phyloP scores from a whole-genome alignment of 2,888 invertebrate species.

The Hybos culiciformis region DNA sequence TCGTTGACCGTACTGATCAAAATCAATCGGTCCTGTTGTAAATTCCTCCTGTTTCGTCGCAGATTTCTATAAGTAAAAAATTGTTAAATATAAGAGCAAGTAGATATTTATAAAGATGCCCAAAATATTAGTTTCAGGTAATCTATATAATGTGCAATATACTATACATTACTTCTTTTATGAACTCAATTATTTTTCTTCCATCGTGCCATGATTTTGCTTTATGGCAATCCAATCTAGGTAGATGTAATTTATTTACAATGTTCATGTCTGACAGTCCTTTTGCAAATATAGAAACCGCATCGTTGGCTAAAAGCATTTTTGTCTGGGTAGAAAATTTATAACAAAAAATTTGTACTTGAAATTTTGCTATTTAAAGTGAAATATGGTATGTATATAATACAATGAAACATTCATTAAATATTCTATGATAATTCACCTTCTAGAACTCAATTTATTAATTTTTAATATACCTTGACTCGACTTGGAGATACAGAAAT shows the following conservation, averaged over 20 bases:
- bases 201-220: conserved; percentile 44
- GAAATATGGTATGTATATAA: not conserved
- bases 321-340: conserved; percentile 41
- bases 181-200: conserved; percentile 49
- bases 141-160: no score
- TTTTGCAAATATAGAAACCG: conserved; percentile 50
- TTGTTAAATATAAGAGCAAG: not conserved
- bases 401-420: no score
- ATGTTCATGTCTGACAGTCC: conserved; percentile 34
- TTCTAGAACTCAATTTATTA: no score
- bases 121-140: not conserved
- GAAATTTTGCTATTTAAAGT: not conserved
- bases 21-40: conserved; percentile 30
- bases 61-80: not conserved
- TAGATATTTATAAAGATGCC: not conserved
- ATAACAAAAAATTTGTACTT: not conserved
- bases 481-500: conserved; percentile 17
- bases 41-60: conserved; percentile 28
- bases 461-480: not conserved
- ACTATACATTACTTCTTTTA: conserved; percentile 43
- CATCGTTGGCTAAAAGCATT: conserved; percentile 55
- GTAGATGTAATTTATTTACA: conserved; percentile 23
- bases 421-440: no score
- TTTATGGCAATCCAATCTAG: conserved; percentile 30
- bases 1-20: conserved; percentile 46